Evolutionary conservation across 2,113 vertebrate genomes (phyloP), one percentile per base, ranked within the genome.

Genomic region (Paramisgurnus dabryanus): DNA sequence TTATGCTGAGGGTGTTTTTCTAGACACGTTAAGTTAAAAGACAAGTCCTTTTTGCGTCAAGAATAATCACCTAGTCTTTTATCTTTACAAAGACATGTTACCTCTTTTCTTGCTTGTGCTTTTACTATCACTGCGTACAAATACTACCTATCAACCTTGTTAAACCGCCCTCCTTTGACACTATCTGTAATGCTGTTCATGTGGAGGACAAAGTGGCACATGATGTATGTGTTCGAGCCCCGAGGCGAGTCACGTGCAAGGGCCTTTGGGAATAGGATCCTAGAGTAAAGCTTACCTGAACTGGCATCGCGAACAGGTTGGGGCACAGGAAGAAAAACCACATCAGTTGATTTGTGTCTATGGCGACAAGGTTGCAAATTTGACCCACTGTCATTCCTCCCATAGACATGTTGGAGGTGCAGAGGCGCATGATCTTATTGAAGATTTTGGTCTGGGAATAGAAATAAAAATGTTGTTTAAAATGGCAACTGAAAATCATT

Each of bases 271-370:
- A 58, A 34, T 18, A 64, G 39, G 15, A 40, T n/a, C 7, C 9
- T 61, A 3, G 17, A 1, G 27, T 61, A 7, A 74, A 58, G 49
- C 88, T 89, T 93, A 99, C 98, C 94, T 99, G 97, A 0, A 97
- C 94, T 47, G 98, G 98, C 97, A 99, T 99, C 55, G 97, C 97
- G 94, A 97, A 99, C 82, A 99, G 94, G 88, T 99, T 99, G 47
- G 98, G 97, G 84, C 96, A 98, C 58, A 99, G 92, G 86, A 99
- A 99, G 90, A 99, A 98, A 91, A 99, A 99, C 98, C 98, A 99
- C 97, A 98, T 99, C 60, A 99, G 92, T 85, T 99, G 98, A 86
- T 98, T 99, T 88, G 97, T 95, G 84, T 99, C 98, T 73, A 99
- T 97, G 82, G 98, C 98, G 63, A 99, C 96, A 77, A 99, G 91